Base-by-base conservation (phyloP, 1,140 invertebrate genomes). In the Triops cancriformis region DNA sequence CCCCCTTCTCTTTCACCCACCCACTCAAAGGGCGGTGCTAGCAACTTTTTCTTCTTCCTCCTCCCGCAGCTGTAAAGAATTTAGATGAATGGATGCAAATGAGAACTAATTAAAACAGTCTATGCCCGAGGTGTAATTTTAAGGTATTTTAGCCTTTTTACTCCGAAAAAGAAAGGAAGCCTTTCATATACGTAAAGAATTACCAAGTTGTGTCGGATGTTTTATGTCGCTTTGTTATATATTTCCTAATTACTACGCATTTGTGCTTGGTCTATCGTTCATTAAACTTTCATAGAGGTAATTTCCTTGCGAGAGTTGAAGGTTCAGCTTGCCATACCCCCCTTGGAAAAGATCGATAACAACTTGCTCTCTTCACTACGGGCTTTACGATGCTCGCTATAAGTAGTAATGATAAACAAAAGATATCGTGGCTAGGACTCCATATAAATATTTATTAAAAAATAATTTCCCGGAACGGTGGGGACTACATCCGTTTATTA, bases 211-310 rank as follows among this genome's bases (percentile, higher is more conserved):
- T 2, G 31, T 37, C 31, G 31, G 31, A 37, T 37, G 31, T 37
- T 37, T 37, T 37, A 37, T 37, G 31, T 37, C 31, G 31, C 31
- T 18, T 64, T 51, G 45, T 51, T 64, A 64, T 23, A n/a, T 64
- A 23, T 64, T 64, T 64, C 23, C 51, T 64, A 64, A 64, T 64
- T 64, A 64, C 51, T 64, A 64, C 51, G 51, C 51, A 64, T 64
- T 64, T 64, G 51, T 64, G 51, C 51, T n/a, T 23, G 51, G 51
- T n/a, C 51, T 64, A 64, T 64, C 9, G 18, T 64, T 64, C 51
- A 64, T 64, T 64, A 64, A 64, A 64, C 3, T 64, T 64, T 64
- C 51, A 64, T 64, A 64, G 51, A 64, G 51, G 51, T 64, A 64
- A 64, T 64, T 64, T 64, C 23, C 51, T 64, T 64, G 51, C 2